Base-by-base conservation (phyloP, 2,888 invertebrate genomes). In the Lymantria dispar region DNA sequence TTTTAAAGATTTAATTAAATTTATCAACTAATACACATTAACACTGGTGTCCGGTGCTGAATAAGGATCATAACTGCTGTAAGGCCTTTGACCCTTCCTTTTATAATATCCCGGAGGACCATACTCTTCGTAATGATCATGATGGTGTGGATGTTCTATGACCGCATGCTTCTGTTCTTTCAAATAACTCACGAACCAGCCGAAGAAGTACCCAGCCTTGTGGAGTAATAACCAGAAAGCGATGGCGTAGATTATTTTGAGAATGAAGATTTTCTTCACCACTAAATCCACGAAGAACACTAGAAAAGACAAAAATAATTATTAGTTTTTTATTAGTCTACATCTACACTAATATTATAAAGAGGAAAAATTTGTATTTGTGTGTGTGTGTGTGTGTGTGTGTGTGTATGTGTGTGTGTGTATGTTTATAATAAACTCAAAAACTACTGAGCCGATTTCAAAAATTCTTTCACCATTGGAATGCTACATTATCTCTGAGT, bases 151-250 rank as follows among this genome's bases (percentile, higher is more conserved):
- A 40, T 40, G 72, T 0, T 71, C 68, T 12, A 78, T 68, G 43
- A 81, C 61, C 0, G 78, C 66, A 0, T 78, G 71, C 53, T 88
- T 87, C 74, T 85, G 76, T 49, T 87, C 87, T 54, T 87, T 88
- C 13, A 90, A 70, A 66, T 83, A 88, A 62, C 75, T 75, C 47
- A 83, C 73, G 66, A 90, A 87, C 90, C 90, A 91, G 60, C 76
- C 63, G 36, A 91, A 75, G 75, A 91, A 85, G 73, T 89, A 91
- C 42, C 90, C 89, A 0, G 90, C 90, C 53, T 91, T 90, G 74
- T 90, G 89, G 1, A 90, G 72, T 0, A 91, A 72, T 15, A 86
- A 55, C 84, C 85, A 88, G 65, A 91, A 84, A 0, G 86, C 78
- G 54, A 90, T 83, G 0, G 90, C 90, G 67, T 88, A 91, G 3